Conservation (phyloP, 1,140 invertebrate genomes). For the Mylabris phalerata region DNA sequence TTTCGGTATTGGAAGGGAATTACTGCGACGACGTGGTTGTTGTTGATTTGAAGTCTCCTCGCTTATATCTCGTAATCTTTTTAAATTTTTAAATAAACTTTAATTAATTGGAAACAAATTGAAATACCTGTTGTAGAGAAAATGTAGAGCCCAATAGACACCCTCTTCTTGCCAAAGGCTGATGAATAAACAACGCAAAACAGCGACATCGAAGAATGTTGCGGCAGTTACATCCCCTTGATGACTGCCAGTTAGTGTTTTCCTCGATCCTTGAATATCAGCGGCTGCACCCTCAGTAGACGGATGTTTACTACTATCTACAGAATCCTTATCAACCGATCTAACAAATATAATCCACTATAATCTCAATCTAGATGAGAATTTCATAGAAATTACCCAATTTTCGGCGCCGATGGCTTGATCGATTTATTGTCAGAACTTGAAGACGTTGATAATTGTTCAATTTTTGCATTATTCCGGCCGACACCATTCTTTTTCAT, state of each 20-base stretch:
- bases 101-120: too few relatives aligned
- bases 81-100: not conserved
- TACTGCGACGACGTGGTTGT: constrained; percentile 73
- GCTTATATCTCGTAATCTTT: constrained; percentile 70
- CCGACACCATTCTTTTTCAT: constrained; percentile 46
- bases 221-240: constrained; percentile 70
- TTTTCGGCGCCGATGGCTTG: constrained; percentile 50
- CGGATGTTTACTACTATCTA: constrained; percentile 39
- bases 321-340: constrained; percentile 48
- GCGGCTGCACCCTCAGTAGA: constrained; percentile 19
- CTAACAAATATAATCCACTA: too few relatives aligned
- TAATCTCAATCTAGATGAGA: not conserved
- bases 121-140: constrained; percentile 73
- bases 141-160: constrained; percentile 95
- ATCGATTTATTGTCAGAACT: constrained; percentile 44
- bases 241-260: constrained; percentile 16
- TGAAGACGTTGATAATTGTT: constrained; percentile 45
- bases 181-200: constrained; percentile 90
- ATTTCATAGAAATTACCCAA: constrained; percentile 42
- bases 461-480: constrained; percentile 45
- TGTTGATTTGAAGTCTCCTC: constrained; percentile 68
- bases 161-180: constrained; percentile 97
- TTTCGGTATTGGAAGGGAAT: constrained; percentile 89
- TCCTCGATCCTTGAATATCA: constrained; percentile 26
- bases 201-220: constrained; percentile 93